Conservation (phyloP, 1,140 invertebrate species). For the Spodoptera frugiperda region DNA sequence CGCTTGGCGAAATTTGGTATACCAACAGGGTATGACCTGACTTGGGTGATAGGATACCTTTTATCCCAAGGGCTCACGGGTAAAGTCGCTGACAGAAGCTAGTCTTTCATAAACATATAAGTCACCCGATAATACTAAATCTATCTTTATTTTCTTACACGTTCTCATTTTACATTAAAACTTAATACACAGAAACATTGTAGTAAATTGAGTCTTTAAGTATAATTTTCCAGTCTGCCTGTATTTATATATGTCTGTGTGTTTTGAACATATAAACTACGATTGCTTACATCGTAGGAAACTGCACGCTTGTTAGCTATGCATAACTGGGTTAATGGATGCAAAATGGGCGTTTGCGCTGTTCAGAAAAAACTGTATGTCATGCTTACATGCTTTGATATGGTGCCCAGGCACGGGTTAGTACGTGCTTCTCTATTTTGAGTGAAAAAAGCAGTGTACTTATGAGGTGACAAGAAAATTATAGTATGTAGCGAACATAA, state of each 20-base stretch:
- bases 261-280: background rate
- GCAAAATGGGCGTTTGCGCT: conserved; percentile 37
- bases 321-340: conserved; percentile 64
- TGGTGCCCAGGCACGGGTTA: conserved; percentile 1
- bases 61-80: no score
- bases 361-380: conserved; percentile 47
- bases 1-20: no score
- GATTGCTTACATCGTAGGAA: conserved; percentile 30
- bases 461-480: background rate
- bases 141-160: no score
- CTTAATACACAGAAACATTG: no score
- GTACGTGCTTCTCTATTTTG: conserved; percentile 13
- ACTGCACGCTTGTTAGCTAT: conserved; percentile 52
- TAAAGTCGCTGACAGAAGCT: no score
- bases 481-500: no score
- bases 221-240: background rate
- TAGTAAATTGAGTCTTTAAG: background rate
- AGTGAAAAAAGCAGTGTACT: background rate
- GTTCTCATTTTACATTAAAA: no score
- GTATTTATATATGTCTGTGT: background rate
- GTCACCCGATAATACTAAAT: no score
- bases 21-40: no score
- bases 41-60: no score
- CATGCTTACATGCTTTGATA: conserved; percentile 44
- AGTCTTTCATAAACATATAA: no score